Evolutionary conservation across 2,113 vertebrate species (phyloP).

Genomic region (Nanorana parkeri): DNA sequence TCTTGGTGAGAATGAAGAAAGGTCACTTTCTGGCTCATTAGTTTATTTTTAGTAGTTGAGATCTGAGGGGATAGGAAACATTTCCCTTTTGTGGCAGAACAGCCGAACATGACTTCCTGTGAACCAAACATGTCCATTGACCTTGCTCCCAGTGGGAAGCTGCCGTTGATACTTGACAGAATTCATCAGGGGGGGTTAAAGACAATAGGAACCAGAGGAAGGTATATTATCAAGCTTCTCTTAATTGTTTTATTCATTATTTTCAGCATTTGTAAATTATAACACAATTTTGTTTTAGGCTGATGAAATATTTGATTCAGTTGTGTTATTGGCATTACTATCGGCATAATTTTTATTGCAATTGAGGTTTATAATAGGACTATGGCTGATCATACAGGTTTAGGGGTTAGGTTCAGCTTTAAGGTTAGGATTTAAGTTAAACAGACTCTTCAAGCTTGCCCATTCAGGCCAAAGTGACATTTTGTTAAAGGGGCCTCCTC

Average conservation of each 20-base stretch:
- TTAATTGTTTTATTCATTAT: slow-evolving; percentile 64
- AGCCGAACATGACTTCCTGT: slow-evolving; percentile 76
- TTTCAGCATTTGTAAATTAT: no score
- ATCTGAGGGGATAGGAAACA: slow-evolving; percentile 77
- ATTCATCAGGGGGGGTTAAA: slow-evolving; percentile 75
- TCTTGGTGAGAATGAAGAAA: slow-evolving; percentile 60
- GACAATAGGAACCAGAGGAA: slow-evolving; percentile 71
- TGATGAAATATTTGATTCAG: no score
- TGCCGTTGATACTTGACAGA: slow-evolving; percentile 83
- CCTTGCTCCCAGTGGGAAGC: slow-evolving; percentile 78
- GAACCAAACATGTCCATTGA: slow-evolving; percentile 78
- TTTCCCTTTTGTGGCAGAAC: slow-evolving; percentile 80
- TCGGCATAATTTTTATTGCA: no score
- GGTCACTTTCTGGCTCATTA: slow-evolving; percentile 79
- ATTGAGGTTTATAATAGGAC: no score
- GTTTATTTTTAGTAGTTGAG: slow-evolving; percentile 85
- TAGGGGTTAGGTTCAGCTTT: no score
- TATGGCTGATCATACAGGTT: no score
- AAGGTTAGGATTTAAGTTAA: no score
- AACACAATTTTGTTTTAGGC: no score
- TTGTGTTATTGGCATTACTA: no score
- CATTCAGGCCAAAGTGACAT: no score
- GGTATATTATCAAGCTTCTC: slow-evolving; percentile 73
- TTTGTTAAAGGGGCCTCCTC: no score
- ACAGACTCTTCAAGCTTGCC: no score